Evolutionary conservation across 1,140 invertebrate species (phyloP).

Genomic region (Drosophila dunni): DNA sequence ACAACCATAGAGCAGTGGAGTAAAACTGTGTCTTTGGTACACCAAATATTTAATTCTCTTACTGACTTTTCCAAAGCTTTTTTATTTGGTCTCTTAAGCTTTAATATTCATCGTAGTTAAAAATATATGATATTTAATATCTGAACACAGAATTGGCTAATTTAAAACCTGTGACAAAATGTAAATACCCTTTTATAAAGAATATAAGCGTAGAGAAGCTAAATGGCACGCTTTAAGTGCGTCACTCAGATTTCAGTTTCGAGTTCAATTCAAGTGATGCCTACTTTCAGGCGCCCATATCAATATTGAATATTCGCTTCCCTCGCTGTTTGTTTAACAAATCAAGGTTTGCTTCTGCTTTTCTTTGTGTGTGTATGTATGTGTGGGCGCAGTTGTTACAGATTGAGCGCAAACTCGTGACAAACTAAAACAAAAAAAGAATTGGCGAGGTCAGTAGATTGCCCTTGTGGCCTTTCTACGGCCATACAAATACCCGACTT

Average conservation of each 20-base stretch:
- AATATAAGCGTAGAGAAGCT: neutral
- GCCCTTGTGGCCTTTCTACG: slow-evolving; percentile 23
- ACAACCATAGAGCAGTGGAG: neutral
- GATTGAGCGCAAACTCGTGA: slow-evolving; percentile 15
- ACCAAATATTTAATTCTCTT: no score
- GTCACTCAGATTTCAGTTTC: slow-evolving; percentile 37
- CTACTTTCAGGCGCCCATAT: slow-evolving; percentile 37
- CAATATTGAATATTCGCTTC: slow-evolving; percentile 14
- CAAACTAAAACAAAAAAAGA: slow-evolving; percentile 19
- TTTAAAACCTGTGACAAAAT: neutral
- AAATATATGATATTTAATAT: no score
- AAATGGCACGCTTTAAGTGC: slow-evolving; percentile 19
- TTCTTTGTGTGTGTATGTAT: neutral
- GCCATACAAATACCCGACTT: slow-evolving; percentile 6
- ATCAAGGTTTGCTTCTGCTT: slow-evolving; percentile 20
- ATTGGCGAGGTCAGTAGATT: slow-evolving; percentile 51
- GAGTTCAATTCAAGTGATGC: slow-evolving; percentile 36
- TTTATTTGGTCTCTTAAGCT: no score
- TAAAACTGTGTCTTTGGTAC: no score
- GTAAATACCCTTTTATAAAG: neutral
- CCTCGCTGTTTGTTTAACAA: slow-evolving; percentile 22
- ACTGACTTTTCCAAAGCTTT: no score
- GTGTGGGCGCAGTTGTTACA: slow-evolving; percentile 6
- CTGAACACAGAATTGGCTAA: no score
- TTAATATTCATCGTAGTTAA: no score